Conservation (phyloP, 2,888 invertebrate genomes). For the Ditula angustiorana region DNA sequence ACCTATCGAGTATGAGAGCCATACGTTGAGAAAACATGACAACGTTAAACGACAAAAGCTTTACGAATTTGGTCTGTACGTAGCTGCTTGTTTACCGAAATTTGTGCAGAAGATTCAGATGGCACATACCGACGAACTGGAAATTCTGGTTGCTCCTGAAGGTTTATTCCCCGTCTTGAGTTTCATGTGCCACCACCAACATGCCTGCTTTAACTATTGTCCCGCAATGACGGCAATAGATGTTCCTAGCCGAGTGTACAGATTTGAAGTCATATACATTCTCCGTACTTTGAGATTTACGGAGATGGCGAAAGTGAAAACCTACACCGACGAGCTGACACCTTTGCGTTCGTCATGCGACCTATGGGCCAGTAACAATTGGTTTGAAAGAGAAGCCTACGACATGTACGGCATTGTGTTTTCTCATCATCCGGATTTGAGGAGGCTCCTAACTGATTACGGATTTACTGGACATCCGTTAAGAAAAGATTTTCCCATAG, state of each 20-base stretch:
- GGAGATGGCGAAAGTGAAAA: slow-evolving; percentile 64
- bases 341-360: slow-evolving; percentile 66
- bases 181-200: slow-evolving; percentile 71
- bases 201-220: slow-evolving; percentile 71
- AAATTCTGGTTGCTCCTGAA: slow-evolving; percentile 70
- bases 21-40: slow-evolving; percentile 67
- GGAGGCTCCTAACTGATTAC: slow-evolving; percentile 76
- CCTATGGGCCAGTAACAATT: slow-evolving; percentile 61
- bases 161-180: slow-evolving; percentile 66
- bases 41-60: slow-evolving; percentile 64
- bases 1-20: slow-evolving; percentile 56
- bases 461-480: slow-evolving; percentile 77
- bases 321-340: slow-evolving; percentile 76
- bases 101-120: slow-evolving; percentile 75
- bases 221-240: slow-evolving; percentile 69
- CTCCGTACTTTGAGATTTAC: slow-evolving; percentile 66
- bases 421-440: slow-evolving; percentile 74
- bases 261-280: slow-evolving; percentile 73
- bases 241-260: slow-evolving; percentile 67
- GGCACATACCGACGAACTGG: slow-evolving; percentile 72
- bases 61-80: slow-evolving; percentile 76
- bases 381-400: slow-evolving; percentile 73
- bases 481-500: slow-evolving; percentile 75
- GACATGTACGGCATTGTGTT: slow-evolving; percentile 77
- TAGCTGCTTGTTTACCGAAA: slow-evolving; percentile 74